Percentiles rank a stretch among this genome's conserved stretches.
Conservation (phyloP, 2,797 vertebrate species). For the Mormyrops boulengeri region DNA sequence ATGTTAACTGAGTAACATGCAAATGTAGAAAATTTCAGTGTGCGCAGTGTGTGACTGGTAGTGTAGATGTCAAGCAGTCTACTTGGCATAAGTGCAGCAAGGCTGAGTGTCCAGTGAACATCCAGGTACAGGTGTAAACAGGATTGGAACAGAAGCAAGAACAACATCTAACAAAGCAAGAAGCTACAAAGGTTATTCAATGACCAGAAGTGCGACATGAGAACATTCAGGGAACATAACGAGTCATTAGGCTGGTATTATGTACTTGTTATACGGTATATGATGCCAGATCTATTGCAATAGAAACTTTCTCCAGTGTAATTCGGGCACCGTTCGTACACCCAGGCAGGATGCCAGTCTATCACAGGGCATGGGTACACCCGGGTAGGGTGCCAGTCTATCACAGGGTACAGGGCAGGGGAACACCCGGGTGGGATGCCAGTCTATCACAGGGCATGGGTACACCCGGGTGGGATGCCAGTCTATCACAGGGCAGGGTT, state of each 20-base stretch:
- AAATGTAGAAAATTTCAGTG: too few species aligned
- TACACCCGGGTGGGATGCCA: too few species aligned
- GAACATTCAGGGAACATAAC: neutral
- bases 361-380: neutral
- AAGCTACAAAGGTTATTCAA: neutral
- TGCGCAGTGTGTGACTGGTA: too few species aligned
- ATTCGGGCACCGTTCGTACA: neutral
- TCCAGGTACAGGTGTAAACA: neutral
- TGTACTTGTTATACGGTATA: neutral
- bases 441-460: too few species aligned
- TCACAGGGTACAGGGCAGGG: too few species aligned
- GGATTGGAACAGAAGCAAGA: neutral
- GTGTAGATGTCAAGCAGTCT: neutral
- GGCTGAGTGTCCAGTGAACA: neutral
- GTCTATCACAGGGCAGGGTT: neutral
- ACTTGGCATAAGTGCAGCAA: neutral
- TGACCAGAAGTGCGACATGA: neutral
- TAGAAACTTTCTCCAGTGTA: neutral
- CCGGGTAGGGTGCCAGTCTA: too few species aligned
- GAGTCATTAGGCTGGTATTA: neutral
- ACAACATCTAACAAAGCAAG: neutral
- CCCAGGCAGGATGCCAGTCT: too few species aligned
- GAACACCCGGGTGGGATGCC: too few species aligned
- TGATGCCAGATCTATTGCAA: neutral
- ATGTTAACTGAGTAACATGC: too few species aligned